Conservation (phyloP, 2,113 vertebrate species). For the Pristiophorus japonicus region DNA sequence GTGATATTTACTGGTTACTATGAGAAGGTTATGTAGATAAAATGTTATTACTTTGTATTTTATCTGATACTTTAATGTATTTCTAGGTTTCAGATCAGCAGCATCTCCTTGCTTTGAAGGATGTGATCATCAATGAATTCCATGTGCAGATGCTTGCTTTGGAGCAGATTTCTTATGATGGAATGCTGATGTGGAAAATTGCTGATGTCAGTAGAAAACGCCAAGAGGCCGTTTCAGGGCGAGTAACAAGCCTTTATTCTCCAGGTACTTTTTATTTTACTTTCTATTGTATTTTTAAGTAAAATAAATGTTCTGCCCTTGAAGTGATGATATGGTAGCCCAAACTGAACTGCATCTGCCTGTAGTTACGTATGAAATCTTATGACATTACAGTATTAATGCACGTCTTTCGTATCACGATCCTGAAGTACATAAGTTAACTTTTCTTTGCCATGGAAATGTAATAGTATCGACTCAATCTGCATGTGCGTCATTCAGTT, state of each 20-base stretch:
- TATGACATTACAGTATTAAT: background rate
- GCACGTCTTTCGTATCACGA: background rate
- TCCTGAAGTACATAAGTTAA: background rate
- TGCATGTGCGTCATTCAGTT: background rate
- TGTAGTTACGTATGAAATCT: background rate
- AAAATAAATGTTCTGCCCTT: background rate
- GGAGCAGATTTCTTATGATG: slow-evolving; percentile 66
- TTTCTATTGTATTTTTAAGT: background rate
- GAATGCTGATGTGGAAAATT: slow-evolving; percentile 73
- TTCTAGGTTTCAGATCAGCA: slow-evolving; percentile 62
- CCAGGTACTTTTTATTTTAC: slow-evolving; percentile 57
- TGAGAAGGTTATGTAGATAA: background rate
- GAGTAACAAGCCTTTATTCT: slow-evolving; percentile 62
- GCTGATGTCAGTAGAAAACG: slow-evolving; percentile 60
- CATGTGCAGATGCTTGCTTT: slow-evolving; percentile 60
- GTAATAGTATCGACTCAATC: background rate
- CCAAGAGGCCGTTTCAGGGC: slow-evolving; percentile 65
- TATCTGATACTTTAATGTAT: accelerated
- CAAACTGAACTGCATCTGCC: background rate
- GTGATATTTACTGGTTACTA: background rate
- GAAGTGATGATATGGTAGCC: background rate
- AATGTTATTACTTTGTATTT: accelerated
- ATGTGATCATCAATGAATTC: slow-evolving; percentile 56
- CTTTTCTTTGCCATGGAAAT: background rate
- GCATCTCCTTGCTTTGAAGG: slow-evolving; percentile 64